Percentiles rank a stretch among this genome's conserved stretches.
These are phyloP conservation scores for Sinotaia quadrata DNA, from an alignment of 2,888 invertebrate genomes.

Conservation along the genomic window DNA sequence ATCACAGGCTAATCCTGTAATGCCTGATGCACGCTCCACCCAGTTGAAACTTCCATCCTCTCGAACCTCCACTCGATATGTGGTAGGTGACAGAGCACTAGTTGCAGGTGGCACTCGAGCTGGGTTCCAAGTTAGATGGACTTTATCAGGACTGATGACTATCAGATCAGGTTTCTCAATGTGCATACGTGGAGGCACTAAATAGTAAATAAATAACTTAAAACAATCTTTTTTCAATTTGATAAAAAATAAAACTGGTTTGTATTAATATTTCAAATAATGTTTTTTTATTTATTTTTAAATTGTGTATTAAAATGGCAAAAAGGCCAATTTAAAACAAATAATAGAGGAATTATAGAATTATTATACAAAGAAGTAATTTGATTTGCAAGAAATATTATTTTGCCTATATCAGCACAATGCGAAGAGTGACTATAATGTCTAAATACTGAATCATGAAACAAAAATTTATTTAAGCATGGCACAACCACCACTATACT, in stretches of 20 bases:
- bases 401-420: too few species aligned
- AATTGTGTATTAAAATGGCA: neutral
- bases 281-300: neutral
- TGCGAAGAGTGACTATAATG: too few species aligned
- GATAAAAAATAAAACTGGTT: neutral
- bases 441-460: too few species aligned
- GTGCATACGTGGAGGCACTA: conserved; percentile 67
- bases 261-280: too few species aligned
- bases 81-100: conserved; percentile 49
- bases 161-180: conserved; percentile 66
- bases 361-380: too few species aligned
- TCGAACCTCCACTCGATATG: conserved; percentile 57
- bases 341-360: too few species aligned
- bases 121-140: conserved; percentile 61
- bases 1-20: conserved; percentile 45
- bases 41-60: conserved; percentile 56
- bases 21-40: conserved; percentile 59
- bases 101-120: conserved; percentile 58
- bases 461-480: too few species aligned
- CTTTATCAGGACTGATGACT: conserved; percentile 51
- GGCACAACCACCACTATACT: too few species aligned
- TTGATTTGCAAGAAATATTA: too few species aligned
- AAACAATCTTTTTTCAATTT: too few species aligned
- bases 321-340: too few species aligned
- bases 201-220: too few species aligned